phyloP scores from a whole-genome alignment of 2,113 vertebrate genomes.

The Coregonus clupeaformis region DNA sequence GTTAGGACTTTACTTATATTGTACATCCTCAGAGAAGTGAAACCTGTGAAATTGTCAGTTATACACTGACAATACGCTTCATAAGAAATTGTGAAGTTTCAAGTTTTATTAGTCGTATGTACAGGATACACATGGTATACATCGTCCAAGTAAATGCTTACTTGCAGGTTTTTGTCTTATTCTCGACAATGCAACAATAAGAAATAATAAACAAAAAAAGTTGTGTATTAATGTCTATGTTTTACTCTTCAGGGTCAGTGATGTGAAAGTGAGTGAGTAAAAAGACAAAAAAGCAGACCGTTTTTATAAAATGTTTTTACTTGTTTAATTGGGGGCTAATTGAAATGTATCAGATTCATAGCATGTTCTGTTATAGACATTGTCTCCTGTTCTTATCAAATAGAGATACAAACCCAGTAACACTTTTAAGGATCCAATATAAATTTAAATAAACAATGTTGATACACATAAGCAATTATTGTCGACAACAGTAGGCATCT shows the following conservation, averaged over 20 bases:
- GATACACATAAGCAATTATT: slow-evolving; percentile 64
- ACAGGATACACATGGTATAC: too few species aligned
- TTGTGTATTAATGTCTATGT: not conserved
- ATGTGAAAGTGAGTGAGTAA: slow-evolving; percentile 2
- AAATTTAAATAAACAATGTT: slow-evolving; percentile 60
- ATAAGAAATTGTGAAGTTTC: too few species aligned
- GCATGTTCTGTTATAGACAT: slow-evolving; percentile 55
- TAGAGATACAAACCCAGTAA: slow-evolving; percentile 55
- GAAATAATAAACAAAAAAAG: too few species aligned
- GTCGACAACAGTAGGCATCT: slow-evolving; percentile 62
- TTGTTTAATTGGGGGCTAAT: slow-evolving; percentile 66
- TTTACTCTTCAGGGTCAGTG: not conserved
- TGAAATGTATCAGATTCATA: slow-evolving; percentile 70
- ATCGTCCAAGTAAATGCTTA: too few species aligned
- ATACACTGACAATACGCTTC: too few species aligned
- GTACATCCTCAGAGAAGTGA: too few species aligned
- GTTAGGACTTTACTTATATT: too few species aligned
- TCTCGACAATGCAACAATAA: too few species aligned
- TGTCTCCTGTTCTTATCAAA: slow-evolving; percentile 55
- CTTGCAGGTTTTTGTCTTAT: too few species aligned
- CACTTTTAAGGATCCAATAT: slow-evolving; percentile 61
- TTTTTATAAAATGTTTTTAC: slow-evolving; percentile 44
- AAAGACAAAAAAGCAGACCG: not conserved
- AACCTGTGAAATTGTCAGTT: too few species aligned
- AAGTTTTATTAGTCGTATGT: too few species aligned